A percentile compares a stretch with the other conserved stretches of the same genome.
Evolutionary conservation across 2,113 vertebrate species (phyloP).

Genomic region (Perccottus glenii): DNA sequence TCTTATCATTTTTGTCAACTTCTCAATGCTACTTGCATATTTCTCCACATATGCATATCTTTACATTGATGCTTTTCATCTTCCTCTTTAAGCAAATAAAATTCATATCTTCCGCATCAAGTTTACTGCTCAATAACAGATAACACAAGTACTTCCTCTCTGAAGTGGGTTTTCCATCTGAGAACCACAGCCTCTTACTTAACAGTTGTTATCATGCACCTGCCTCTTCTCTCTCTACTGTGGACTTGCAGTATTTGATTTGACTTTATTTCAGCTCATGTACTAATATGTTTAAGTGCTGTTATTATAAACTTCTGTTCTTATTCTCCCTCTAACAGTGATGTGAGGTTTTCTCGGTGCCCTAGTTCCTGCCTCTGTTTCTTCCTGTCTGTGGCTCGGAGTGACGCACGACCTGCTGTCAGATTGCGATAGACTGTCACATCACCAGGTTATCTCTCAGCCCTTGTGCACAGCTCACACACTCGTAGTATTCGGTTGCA

Average conservation of each 20-base stretch:
- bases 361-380: conserved; percentile 5
- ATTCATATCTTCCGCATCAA: too few species aligned
- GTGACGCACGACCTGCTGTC: conserved; percentile 68
- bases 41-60: too few species aligned
- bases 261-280: not conserved
- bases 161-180: too few species aligned
- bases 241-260: not conserved
- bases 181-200: too few species aligned
- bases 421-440: conserved; percentile 64
- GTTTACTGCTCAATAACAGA: too few species aligned
- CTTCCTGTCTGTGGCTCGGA: conserved; percentile 29
- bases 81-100: conserved; percentile 3
- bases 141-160: not conserved
- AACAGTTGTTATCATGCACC: not conserved
- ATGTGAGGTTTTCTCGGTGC: conserved; percentile 44
- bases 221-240: not conserved
- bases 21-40: too few species aligned
- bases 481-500: not conserved
- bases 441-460: conserved; percentile 63
- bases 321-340: conserved; percentile 39
- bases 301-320: conserved; percentile 62
- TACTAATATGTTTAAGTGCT: not conserved
- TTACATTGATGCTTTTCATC: too few species aligned
- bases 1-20: too few species aligned
- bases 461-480: conserved; percentile 39